Conservation (phyloP, 2,113 vertebrate genomes). For the Alligator sinensis region DNA sequence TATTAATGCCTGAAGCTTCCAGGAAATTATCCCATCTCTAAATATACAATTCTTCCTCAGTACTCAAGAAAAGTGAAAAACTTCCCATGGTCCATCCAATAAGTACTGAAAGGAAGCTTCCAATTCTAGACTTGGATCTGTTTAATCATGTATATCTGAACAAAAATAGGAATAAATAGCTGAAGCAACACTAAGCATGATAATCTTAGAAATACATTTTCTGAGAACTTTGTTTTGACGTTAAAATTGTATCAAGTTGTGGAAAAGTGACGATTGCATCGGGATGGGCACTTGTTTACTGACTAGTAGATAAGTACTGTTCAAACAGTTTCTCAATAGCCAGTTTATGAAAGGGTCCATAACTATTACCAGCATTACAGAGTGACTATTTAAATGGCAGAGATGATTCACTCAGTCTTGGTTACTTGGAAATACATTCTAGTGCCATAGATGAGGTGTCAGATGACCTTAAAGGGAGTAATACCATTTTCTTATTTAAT, state of each 20-base stretch:
- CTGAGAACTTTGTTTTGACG: background rate
- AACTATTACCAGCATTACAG: background rate
- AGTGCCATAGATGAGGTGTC: background rate
- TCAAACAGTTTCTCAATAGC: background rate
- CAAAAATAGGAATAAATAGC: background rate
- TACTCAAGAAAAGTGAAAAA: background rate
- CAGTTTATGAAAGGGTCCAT: background rate
- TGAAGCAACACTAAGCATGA: background rate
- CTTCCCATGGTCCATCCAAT: background rate
- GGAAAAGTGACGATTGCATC: background rate
- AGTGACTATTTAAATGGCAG: background rate
- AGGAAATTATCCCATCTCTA: constrained; percentile 28
- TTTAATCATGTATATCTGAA: background rate
- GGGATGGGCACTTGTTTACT: background rate
- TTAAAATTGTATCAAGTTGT: background rate
- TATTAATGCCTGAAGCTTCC: background rate
- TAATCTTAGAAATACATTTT: background rate
- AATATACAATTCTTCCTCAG: background rate
- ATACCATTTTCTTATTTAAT: constrained; percentile 29
- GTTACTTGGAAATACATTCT: background rate
- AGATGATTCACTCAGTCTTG: background rate
- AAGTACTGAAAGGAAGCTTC: background rate
- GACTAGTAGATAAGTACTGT: background rate
- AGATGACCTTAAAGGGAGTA: background rate
- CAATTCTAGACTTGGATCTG: background rate